Evolutionary conservation across 2,888 invertebrate species (phyloP), one percentile per base, ranked within the genome.

Genomic region (Coelopa pilipes): DNA sequence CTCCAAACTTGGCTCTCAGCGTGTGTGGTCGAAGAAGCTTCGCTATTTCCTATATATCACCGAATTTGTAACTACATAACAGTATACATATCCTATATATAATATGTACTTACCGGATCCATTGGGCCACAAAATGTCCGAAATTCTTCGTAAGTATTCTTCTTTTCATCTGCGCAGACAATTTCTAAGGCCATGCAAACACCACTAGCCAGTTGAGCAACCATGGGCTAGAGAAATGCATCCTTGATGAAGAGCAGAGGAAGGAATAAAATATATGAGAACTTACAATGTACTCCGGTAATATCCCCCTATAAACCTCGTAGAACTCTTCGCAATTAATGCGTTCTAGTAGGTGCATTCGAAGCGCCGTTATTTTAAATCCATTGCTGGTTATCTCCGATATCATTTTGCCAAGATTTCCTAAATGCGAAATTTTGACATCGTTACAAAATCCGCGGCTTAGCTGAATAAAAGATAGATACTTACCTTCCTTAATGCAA

Each of bases 231-330:
- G 73, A 49, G 34, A 68, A 34, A 15, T n/a, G n/a, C 2, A 34
- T 34, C 7, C 34, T 34, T 1, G 11, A 11, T 24, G 10, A 47
- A 1, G 13, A n/a, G n/a, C n/a, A n/a, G 34, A 5, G 55, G n/a
- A n/a, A 46, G 19, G 13, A 57, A 49, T n/a, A 19, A 24, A 12
- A 49, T 13, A 46, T 19, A 9, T 9, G 50, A 11, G 60, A 72
- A 81, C 86, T 81, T 83, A 93, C 93, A 85, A 91, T 90, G 84
- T 92, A 94, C 81, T 96, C 95, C 0, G 92, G 91, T 53, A 95
- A 90, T 70, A 96, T 94, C 1, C 96, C 96, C 85, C 95, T 95
- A 86, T 98, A 98, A 4, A 97, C 93, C 88, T 97, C 97, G 82
- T 94, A 92, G 88, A 97, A 97, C 85, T 97, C 96, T 80, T 95